Percentiles rank a stretch among this genome's conserved stretches.
These are phyloP conservation scores for Pseudococcus longispinus DNA, from an alignment of 2,888 invertebrate species.

Conservation along the genomic window DNA sequence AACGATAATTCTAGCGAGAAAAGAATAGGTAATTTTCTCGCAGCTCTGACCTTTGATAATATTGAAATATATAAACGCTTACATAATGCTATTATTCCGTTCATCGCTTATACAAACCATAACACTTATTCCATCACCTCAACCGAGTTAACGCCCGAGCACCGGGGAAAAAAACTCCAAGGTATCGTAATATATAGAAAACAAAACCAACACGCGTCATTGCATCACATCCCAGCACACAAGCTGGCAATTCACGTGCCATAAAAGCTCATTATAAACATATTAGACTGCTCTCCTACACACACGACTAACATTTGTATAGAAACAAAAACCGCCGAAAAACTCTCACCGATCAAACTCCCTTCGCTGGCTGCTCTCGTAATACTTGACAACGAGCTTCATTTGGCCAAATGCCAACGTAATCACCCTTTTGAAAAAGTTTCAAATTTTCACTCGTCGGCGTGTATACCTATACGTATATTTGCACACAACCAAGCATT, in stretches of 20 bases:
- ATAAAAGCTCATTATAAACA: constrained; percentile 34
- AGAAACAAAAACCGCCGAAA: constrained; percentile 11
- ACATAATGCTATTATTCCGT: background rate
- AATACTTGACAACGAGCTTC: constrained; percentile 14
- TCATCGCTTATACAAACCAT: background rate
- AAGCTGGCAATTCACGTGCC: background rate
- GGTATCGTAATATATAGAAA: background rate
- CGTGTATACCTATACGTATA: background rate
- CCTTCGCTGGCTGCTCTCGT: background rate
- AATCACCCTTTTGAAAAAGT: constrained; percentile 37
- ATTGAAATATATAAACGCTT: background rate
- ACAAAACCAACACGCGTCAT: background rate
- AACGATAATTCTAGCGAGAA: background rate
- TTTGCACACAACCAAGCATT: background rate
- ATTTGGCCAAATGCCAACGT: constrained; percentile 35
- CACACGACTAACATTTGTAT: background rate
- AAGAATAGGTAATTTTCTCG: background rate
- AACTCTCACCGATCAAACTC: background rate
- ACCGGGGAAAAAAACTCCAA: background rate
- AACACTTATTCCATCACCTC: background rate
- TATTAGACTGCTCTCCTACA: background rate
- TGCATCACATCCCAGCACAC: background rate
- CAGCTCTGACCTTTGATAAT: background rate
- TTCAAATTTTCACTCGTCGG: constrained; percentile 29
- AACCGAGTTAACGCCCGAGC: background rate